These are phyloP conservation scores for Helostoma temminkii DNA, from an alignment of 2,797 vertebrate species.

Conservation along the genomic window DNA sequence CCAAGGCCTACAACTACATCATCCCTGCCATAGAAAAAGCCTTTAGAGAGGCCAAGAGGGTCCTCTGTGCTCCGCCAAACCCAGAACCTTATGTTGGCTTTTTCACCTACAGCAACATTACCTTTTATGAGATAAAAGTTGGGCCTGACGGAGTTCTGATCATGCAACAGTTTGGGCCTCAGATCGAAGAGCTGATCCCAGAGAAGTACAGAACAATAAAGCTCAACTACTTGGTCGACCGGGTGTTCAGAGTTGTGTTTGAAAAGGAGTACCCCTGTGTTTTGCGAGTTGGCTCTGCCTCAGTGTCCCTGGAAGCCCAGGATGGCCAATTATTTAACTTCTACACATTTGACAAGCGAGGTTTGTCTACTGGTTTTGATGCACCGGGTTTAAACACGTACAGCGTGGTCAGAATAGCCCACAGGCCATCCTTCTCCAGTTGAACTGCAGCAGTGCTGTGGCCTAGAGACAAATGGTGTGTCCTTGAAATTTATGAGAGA, in stretches of 20 bases:
- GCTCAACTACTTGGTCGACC: conserved; percentile 90
- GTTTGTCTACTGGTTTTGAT: conserved; percentile 93
- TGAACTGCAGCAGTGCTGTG: conserved; percentile 57
- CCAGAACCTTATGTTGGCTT: conserved; percentile 88
- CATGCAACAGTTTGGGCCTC: conserved; percentile 96
- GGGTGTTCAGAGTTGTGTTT: conserved; percentile 93
- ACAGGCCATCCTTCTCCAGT: conserved; percentile 86
- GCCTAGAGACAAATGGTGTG: conserved; percentile 1
- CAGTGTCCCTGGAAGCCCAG: conserved; percentile 93
- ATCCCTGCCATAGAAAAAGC: conserved; percentile 93
- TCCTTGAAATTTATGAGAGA: not conserved
- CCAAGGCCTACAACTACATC: conserved; percentile 86
- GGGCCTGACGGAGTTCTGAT: conserved; percentile 86
- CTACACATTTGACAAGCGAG: conserved; percentile 87
- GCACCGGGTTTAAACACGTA: conserved; percentile 95
- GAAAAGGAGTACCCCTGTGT: conserved; percentile 93
- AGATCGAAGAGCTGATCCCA: conserved; percentile 91
- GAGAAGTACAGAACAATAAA: conserved; percentile 91
- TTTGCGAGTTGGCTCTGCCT: conserved; percentile 88
- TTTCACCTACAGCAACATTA: conserved; percentile 93
- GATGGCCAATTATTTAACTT: conserved; percentile 95
- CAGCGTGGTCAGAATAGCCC: conserved; percentile 87
- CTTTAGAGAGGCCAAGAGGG: conserved; percentile 86
- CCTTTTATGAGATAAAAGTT: conserved; percentile 92
- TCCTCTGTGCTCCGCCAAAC: conserved; percentile 85